Evolutionary conservation across 2,888 invertebrate genomes (phyloP).

Genomic region (Coelinius sp.): DNA sequence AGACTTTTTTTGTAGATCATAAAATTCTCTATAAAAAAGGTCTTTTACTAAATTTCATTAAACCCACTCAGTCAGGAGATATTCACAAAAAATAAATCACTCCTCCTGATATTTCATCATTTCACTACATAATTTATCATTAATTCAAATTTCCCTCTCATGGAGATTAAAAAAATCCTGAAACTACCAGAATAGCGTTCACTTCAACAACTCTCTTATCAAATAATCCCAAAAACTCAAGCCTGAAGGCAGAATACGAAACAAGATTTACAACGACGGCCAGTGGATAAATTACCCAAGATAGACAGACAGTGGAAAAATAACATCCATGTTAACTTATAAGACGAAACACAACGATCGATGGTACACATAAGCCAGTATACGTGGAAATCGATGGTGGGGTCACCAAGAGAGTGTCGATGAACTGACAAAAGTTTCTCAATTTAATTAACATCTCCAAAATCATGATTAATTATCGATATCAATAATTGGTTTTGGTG

Average conservation of each 20-base stretch:
- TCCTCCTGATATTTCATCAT: too few species aligned
- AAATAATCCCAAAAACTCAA: neutral
- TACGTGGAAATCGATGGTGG: neutral
- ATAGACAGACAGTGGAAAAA: constrained; percentile 13
- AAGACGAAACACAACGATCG: constrained; percentile 15
- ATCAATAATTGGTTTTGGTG: neutral
- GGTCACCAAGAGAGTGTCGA: constrained; percentile 11
- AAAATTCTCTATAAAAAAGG: too few species aligned
- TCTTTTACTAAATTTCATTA: too few species aligned
- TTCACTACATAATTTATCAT: too few species aligned
- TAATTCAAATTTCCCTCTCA: too few species aligned
- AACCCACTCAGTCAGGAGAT: too few species aligned
- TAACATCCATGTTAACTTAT: neutral
- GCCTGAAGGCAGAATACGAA: neutral
- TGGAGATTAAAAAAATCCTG: too few species aligned
- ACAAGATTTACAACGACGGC: neutral
- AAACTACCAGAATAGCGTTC: too few species aligned
- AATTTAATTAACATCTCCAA: neutral
- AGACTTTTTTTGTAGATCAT: too few species aligned
- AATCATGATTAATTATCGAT: neutral
- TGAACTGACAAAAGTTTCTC: constrained; percentile 2
- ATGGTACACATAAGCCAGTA: constrained; percentile 18
- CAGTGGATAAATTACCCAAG: neutral
- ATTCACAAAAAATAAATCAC: too few species aligned
- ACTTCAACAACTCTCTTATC: neutral